Conservation (phyloP, 2,113 vertebrate genomes). For the Empidonax traillii region DNA sequence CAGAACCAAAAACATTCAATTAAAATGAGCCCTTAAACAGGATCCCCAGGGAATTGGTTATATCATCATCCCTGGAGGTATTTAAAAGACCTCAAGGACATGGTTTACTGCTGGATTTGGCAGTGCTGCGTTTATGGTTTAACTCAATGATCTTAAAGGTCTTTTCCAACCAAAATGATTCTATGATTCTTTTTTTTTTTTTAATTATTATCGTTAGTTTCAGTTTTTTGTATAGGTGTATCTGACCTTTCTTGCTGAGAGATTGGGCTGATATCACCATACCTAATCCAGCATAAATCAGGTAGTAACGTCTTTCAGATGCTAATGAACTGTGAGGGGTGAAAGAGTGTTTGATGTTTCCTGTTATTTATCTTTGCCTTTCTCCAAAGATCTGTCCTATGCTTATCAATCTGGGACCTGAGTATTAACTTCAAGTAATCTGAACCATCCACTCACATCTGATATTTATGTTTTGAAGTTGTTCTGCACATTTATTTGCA, state of each 20-base stretch:
- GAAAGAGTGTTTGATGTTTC: conserved; percentile 25
- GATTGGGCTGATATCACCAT: not conserved
- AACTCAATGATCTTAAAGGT: not conserved
- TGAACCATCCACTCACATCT: not conserved
- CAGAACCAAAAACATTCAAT: not conserved
- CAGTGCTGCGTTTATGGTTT: rapidly evolving
- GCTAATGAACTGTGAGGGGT: not conserved
- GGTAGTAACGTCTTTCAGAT: not conserved
- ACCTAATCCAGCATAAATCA: not conserved
- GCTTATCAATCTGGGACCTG: not conserved
- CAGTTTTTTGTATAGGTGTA: not conserved
- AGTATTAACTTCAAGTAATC: not conserved
- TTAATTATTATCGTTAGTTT: not conserved
- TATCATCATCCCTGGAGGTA: not conserved
- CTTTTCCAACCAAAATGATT: not conserved
- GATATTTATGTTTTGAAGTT: not conserved
- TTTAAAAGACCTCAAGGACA: rapidly evolving
- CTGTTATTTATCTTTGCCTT: not conserved
- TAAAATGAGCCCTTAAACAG: not conserved
- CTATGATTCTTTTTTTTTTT: not conserved
- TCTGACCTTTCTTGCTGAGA: not conserved
- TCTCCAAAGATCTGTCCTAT: not conserved
- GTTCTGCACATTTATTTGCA: not conserved
- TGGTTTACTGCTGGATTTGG: not conserved
- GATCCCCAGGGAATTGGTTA: not conserved